phyloP scores from a whole-genome alignment of 2,888 invertebrate genomes.

The Eupithecia inturbata region DNA sequence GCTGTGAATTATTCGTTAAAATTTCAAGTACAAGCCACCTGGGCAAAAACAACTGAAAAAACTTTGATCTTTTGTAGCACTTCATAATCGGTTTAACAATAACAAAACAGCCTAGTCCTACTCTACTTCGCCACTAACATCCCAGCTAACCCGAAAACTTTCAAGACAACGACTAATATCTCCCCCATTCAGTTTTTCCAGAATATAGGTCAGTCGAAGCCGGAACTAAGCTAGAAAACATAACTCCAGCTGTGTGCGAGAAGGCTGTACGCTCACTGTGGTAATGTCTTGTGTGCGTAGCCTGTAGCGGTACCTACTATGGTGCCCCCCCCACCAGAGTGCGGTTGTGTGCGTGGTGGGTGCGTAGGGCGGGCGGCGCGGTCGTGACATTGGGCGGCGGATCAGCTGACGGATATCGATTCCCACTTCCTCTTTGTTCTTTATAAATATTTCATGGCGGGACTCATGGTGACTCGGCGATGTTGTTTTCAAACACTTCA shows the following conservation, averaged over 20 bases:
- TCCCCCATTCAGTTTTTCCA: slow-evolving; percentile 24
- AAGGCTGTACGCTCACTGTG: slow-evolving; percentile 1
- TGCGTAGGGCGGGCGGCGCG: slow-evolving; percentile 54
- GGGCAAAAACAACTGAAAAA: not conserved
- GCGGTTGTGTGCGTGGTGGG: slow-evolving; percentile 40
- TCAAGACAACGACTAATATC: slow-evolving; percentile 7
- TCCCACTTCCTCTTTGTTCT: slow-evolving; percentile 74
- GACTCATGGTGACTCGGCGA: slow-evolving; percentile 14
- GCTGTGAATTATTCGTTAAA: slow-evolving; percentile 13
- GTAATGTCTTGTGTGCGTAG: not conserved
- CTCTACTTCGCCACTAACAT: not conserved
- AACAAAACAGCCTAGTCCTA: not conserved
- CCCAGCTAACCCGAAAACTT: slow-evolving; percentile 12
- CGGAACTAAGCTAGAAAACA: slow-evolving; percentile 24
- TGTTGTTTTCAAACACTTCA: slow-evolving; percentile 11
- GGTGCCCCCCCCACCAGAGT: too few relatives aligned
- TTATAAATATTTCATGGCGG: slow-evolving; percentile 78
- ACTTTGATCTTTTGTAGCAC: not conserved
- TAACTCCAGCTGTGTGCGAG: slow-evolving; percentile 23
- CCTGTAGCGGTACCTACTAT: not conserved
- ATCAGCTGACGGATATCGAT: slow-evolving; percentile 82
- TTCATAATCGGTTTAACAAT: not conserved
- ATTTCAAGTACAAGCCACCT: not conserved
- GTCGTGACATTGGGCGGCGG: slow-evolving; percentile 81
- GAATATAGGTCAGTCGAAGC: slow-evolving; percentile 20